Conservation (phyloP, 2,797 vertebrate genomes). For the Echiichthys vipera region DNA sequence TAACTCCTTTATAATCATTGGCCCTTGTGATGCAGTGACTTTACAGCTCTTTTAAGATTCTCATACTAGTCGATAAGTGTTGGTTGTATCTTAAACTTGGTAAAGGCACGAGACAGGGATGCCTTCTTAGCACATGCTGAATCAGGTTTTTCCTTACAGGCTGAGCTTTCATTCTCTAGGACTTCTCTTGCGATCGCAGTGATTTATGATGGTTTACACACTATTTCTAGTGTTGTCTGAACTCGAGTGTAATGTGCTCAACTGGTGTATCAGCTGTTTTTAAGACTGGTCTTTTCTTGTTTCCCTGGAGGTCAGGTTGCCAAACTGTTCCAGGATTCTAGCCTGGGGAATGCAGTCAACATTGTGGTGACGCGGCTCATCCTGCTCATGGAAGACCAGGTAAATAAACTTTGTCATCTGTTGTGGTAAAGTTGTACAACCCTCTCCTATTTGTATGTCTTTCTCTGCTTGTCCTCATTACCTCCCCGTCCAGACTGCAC, state of each 20-base stretch:
- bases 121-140: background rate
- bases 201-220: background rate
- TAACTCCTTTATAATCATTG: constrained; percentile 26
- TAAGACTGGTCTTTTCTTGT: constrained; percentile 99
- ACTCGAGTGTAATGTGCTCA: background rate
- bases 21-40: constrained; percentile 11
- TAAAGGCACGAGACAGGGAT: background rate
- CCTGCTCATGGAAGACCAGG: constrained; percentile 98
- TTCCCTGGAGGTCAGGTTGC: constrained; percentile 99
- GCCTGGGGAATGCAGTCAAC: constrained; percentile 98
- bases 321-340: constrained; percentile 99
- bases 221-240: constrained; percentile 12
- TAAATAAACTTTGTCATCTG: constrained; percentile 61
- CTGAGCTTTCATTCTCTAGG: background rate
- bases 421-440: background rate
- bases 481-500: constrained; percentile 8
- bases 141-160: background rate
- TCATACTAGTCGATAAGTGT: background rate
- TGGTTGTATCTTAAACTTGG: constrained; percentile 8
- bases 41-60: constrained; percentile 5
- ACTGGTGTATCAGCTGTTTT: constrained; percentile 81
- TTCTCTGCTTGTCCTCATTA: constrained; percentile 13
- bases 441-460: background rate
- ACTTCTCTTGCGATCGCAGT: background rate
- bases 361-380: constrained; percentile 97